phyloP scores from a whole-genome alignment of 2,113 vertebrate genomes.

The Microtus montanus region DNA sequence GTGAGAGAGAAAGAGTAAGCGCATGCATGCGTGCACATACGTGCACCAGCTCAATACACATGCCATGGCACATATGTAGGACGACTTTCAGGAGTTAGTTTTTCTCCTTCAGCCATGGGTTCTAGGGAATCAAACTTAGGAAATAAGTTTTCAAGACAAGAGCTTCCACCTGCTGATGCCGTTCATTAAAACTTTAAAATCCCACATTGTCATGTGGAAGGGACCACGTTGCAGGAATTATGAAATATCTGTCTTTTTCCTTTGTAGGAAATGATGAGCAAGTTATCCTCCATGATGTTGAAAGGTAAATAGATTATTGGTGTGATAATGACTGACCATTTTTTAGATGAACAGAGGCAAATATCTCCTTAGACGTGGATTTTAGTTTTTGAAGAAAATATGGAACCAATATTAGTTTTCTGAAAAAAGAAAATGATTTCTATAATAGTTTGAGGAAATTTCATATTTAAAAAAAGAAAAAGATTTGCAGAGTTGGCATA shows the following conservation, averaged over 20 bases:
- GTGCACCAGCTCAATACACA: not conserved
- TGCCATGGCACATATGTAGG: not conserved
- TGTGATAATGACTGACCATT: slow-evolving; percentile 54
- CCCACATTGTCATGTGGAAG: slow-evolving; percentile 8
- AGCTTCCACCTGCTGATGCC: not conserved
- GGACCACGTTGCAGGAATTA: slow-evolving; percentile 53
- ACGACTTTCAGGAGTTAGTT: not conserved
- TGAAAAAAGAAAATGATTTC: not conserved
- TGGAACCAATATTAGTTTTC: slow-evolving; percentile 36
- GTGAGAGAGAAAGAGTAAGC: no score
- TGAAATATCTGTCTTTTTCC: slow-evolving; percentile 73
- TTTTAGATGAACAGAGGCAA: slow-evolving; percentile 36
- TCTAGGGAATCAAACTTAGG: not conserved
- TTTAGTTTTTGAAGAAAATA: slow-evolving; percentile 48
- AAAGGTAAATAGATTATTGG: slow-evolving; percentile 89
- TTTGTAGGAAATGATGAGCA: slow-evolving; percentile 97
- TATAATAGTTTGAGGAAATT: slow-evolving; percentile 53
- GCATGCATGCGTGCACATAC: fast-evolving
- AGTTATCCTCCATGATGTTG: slow-evolving; percentile 98
- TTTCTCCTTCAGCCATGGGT: not conserved
- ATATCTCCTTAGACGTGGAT: slow-evolving; percentile 35
- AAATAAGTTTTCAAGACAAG: not conserved
- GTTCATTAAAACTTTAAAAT: slow-evolving; percentile 35
- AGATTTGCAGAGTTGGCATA: slow-evolving; percentile 34
- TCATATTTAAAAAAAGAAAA: slow-evolving; percentile 55